These are phyloP conservation scores for Drosophila virilis DNA, from an alignment of 1,140 invertebrate genomes.

Conservation along the genomic window DNA sequence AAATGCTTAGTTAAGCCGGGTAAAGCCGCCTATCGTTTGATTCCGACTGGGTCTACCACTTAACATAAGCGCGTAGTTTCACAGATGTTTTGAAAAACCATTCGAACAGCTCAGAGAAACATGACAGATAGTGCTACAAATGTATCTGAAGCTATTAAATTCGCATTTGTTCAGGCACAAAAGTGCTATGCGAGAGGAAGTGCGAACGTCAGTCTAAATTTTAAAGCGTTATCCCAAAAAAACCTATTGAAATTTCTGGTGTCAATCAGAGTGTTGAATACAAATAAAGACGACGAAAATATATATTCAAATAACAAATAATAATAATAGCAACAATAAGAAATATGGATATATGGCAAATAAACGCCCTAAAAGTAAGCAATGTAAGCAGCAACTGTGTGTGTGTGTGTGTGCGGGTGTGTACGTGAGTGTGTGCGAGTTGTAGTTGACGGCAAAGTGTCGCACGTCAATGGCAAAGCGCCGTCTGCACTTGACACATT, in stretches of 20 bases:
- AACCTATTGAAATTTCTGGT: slow-evolving; percentile 22
- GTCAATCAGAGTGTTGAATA: slow-evolving; percentile 47
- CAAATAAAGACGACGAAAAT: slow-evolving; percentile 56
- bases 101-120: background rate
- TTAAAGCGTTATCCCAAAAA: background rate
- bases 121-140: background rate
- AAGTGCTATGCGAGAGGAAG: slow-evolving; percentile 19
- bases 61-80: slow-evolving; percentile 3
- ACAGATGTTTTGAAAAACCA: slow-evolving; percentile 1
- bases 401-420: slow-evolving; percentile 8
- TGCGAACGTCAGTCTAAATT: slow-evolving; percentile 23
- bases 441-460: slow-evolving; percentile 54
- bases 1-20: no score
- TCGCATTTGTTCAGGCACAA: slow-evolving; percentile 21
- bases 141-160: slow-evolving; percentile 10
- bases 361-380: slow-evolving; percentile 33
- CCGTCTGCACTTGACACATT: slow-evolving; percentile 80
- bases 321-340: background rate
- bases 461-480: slow-evolving; percentile 72
- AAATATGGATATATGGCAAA: slow-evolving; percentile 17
- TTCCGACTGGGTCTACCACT: background rate
- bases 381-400: slow-evolving; percentile 42
- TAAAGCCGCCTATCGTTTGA: background rate
- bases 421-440: slow-evolving; percentile 2
- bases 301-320: slow-evolving; percentile 21